These are phyloP conservation scores for Gavialis gangeticus DNA, from an alignment of 2,113 vertebrate species.

Conservation along the genomic window DNA sequence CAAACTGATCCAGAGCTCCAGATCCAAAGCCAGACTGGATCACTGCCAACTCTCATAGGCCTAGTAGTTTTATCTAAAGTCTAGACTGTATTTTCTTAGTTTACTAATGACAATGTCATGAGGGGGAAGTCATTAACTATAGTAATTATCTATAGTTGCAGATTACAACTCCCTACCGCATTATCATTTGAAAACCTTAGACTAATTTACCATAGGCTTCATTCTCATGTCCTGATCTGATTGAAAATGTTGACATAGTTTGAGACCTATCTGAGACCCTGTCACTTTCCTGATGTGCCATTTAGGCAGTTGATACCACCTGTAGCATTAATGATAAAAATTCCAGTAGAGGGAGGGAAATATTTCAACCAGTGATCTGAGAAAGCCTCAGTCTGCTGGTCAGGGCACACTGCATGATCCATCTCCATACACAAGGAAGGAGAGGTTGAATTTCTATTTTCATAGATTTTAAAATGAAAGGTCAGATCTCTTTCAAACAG, in stretches of 20 bases:
- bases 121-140: too few species aligned
- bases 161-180: background rate
- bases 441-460: background rate
- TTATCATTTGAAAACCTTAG: background rate
- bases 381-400: background rate
- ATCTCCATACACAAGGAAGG: background rate
- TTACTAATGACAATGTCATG: too few species aligned
- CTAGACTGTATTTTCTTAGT: too few species aligned
- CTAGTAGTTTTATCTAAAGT: too few species aligned
- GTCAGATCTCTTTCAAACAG: background rate
- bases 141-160: background rate
- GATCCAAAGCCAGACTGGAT: too few species aligned
- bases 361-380: background rate
- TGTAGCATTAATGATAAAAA: background rate
- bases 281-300: background rate
- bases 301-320: fast-evolving
- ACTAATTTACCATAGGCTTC: constrained; percentile 12
- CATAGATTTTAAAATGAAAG: background rate
- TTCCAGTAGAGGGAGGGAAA: background rate
- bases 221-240: background rate
- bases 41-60: too few species aligned
- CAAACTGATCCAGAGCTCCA: too few species aligned
- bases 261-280: background rate
- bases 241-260: background rate
- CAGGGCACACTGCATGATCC: background rate